phyloP scores from a whole-genome alignment of 2,797 vertebrate species.

The Ficedula albicollis region DNA sequence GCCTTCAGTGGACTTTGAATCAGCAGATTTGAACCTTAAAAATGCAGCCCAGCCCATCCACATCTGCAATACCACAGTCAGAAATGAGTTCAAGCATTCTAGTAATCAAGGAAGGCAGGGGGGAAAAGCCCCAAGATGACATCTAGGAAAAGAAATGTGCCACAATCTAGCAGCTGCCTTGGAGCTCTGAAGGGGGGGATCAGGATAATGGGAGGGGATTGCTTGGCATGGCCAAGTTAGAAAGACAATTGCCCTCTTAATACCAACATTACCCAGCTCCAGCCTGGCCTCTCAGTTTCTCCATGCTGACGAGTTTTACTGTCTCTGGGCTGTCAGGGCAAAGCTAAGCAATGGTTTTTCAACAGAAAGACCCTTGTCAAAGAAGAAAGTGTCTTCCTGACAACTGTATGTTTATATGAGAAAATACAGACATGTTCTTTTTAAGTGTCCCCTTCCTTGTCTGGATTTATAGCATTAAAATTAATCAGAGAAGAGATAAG shows the following conservation, averaged over 20 bases:
- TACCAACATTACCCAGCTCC: background rate
- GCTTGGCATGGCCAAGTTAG: background rate
- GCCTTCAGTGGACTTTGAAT: constrained; percentile 49
- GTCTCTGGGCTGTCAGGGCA: background rate
- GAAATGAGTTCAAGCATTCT: constrained; percentile 7
- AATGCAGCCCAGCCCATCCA: constrained; percentile 42
- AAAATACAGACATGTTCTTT: background rate
- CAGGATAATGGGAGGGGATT: background rate
- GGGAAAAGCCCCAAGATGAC: background rate
- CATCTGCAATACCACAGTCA: background rate
- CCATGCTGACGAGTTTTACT: background rate
- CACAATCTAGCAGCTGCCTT: background rate
- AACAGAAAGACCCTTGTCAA: background rate
- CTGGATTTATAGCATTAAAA: background rate
- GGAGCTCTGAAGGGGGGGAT: background rate
- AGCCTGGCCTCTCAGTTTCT: background rate
- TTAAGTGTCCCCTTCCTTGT: background rate
- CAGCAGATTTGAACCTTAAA: constrained; percentile 1
- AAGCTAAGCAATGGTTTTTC: background rate
- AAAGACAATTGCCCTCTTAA: background rate
- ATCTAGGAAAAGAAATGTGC: constrained; percentile 3
- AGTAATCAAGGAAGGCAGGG: background rate
- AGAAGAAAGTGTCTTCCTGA: background rate
- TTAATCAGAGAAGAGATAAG: background rate
- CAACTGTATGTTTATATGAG: background rate